Conservation (phyloP, 2,113 vertebrate species). For the Lycaon pictus region DNA sequence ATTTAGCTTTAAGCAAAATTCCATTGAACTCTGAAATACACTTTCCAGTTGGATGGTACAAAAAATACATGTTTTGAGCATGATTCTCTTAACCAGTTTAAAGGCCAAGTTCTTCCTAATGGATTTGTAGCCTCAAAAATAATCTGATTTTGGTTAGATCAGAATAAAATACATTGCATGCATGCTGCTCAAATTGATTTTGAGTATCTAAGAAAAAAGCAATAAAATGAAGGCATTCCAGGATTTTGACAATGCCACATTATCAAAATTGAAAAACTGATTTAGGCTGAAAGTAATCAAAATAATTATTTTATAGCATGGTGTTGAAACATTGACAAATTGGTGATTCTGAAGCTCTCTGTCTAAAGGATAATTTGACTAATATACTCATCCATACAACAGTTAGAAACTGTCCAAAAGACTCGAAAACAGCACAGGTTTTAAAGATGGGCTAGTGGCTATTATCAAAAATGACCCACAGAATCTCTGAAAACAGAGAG, state of each 20-base stretch:
- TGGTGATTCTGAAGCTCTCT: background rate
- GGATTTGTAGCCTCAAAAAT: background rate
- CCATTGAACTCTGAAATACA: background rate
- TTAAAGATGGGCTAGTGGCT: background rate
- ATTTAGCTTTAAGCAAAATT: conserved; percentile 1
- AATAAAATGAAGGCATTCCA: background rate
- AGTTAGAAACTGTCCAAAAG: background rate
- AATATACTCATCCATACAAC: background rate
- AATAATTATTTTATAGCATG: background rate
- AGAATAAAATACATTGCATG: background rate
- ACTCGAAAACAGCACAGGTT: background rate
- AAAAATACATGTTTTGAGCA: conserved; percentile 2
- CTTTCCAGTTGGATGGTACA: background rate
- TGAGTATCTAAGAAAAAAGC: background rate
- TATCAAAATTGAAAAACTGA: background rate
- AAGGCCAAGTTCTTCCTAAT: background rate
- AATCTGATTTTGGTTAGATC: background rate
- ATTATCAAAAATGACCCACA: background rate
- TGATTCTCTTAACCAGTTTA: background rate
- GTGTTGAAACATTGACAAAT: background rate
- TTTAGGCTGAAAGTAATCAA: background rate
- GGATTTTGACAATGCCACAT: background rate
- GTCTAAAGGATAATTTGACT: background rate
- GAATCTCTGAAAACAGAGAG: background rate
- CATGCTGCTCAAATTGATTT: background rate